These are phyloP conservation scores for Macquaria ambigua DNA, from an alignment of 2,113 vertebrate genomes.

Conservation along the genomic window DNA sequence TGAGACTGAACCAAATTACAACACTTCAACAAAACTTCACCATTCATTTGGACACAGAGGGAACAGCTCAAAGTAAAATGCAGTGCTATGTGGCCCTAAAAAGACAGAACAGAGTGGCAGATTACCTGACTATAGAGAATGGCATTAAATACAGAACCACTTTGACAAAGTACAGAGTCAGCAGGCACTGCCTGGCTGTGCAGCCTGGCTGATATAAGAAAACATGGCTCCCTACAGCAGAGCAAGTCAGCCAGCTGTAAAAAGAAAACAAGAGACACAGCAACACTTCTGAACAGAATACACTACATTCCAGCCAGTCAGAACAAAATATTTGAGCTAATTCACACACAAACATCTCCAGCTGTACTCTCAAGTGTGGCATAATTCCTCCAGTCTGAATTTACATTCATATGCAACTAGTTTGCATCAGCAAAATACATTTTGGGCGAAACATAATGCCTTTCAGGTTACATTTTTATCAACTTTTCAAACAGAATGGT, in stretches of 20 bases:
- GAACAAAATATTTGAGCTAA: slow-evolving; percentile 35
- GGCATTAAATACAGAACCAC: slow-evolving; percentile 62
- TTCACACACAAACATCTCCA: slow-evolving; percentile 47
- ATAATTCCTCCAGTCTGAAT: slow-evolving; percentile 25
- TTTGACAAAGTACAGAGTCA: slow-evolving; percentile 66
- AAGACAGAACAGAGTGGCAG: slow-evolving; percentile 43
- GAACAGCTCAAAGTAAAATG: slow-evolving; percentile 22
- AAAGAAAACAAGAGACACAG: slow-evolving; percentile 55
- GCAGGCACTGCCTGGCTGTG: slow-evolving; percentile 39
- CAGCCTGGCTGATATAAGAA: slow-evolving; percentile 43
- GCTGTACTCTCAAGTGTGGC: slow-evolving; percentile 19
- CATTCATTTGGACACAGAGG: slow-evolving; percentile 26
- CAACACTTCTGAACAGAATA: slow-evolving; percentile 34
- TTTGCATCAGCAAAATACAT: slow-evolving; percentile 21
- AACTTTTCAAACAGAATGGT: slow-evolving; percentile 4
- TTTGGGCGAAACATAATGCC: slow-evolving; percentile 10
- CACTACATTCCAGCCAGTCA: slow-evolving; percentile 38
- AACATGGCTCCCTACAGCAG: slow-evolving; percentile 59
- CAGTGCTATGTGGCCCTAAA: slow-evolving; percentile 22
- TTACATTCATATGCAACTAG: slow-evolving; percentile 36
- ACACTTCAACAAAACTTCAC: slow-evolving; percentile 12
- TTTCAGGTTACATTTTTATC: background rate
- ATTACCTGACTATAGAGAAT: slow-evolving; percentile 62
- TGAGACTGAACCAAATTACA: slow-evolving; percentile 37
- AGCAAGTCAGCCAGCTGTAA: slow-evolving; percentile 51